Evolutionary conservation across 1,140 invertebrate genomes (phyloP).

Genomic region (Cotesia glomerata): DNA sequence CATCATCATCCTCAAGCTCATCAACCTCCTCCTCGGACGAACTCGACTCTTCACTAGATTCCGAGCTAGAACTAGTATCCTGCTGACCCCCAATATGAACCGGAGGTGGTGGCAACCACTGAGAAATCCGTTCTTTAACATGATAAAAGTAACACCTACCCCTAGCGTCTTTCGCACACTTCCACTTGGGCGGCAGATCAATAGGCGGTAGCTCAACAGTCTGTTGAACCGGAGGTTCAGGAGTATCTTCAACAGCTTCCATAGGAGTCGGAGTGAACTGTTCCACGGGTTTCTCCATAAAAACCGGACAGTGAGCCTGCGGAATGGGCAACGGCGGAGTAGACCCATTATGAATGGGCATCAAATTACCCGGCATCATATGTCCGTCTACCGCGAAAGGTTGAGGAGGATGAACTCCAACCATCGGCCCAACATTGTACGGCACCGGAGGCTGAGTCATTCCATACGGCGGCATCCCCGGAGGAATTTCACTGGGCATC

Average conservation of each 20-base stretch:
- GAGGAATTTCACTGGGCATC: conserved; percentile 25
- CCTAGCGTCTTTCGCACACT: conserved; percentile 78
- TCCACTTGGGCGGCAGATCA: conserved; percentile 86
- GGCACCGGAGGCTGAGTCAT: conserved; percentile 14
- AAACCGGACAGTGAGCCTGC: conserved; percentile 26
- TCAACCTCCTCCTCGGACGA: conserved; percentile 64
- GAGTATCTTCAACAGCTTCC: conserved; percentile 20
- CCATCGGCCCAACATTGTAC: conserved; percentile 14
- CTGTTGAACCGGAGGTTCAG: conserved; percentile 29
- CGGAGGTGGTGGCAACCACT: conserved; percentile 84
- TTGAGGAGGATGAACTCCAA: conserved; percentile 28
- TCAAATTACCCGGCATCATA: conserved; percentile 41
- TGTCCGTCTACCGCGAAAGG: conserved; percentile 40
- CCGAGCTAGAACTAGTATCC: conserved; percentile 59
- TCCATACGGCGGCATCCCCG: conserved; percentile 39
- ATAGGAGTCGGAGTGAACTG: conserved; percentile 18
- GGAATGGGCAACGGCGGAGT: conserved; percentile 35
- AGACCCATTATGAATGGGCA: conserved; percentile 44
- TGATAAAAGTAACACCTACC: conserved; percentile 93
- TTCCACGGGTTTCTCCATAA: conserved; percentile 35
- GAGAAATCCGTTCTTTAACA: conserved; percentile 78
- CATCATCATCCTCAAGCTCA: conserved; percentile 55
- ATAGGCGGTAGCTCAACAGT: conserved; percentile 62
- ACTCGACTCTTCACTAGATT: conserved; percentile 62
- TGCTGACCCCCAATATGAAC: conserved; percentile 61